Base-by-base conservation (phyloP, 2,888 invertebrate genomes). In the Zygothrica quintamaculata region DNA sequence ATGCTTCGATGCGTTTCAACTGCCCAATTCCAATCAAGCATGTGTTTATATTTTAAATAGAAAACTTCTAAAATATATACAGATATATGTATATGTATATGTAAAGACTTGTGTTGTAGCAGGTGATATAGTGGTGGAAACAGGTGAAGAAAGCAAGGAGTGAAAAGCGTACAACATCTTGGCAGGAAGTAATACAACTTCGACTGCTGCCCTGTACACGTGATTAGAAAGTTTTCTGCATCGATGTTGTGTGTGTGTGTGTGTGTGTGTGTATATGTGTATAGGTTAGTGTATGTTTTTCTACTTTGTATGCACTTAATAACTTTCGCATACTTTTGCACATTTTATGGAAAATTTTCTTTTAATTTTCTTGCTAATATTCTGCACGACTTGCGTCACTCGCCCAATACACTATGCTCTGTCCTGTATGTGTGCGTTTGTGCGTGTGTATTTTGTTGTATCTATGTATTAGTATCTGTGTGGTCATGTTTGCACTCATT, bases 261-360 rank as follows among this genome's bases (percentile, higher is more conserved):
- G 39, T 47, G 43, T 31, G 42, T 31, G 57, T 65, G 34, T 52
- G 39, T 50, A 31, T 43, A 61, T 48, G 18, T 46, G 51, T 51
- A 34, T 52, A 31, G 33, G 13, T 52, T 55, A 60, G 59, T 65
- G 46, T 58, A 60, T 80, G 79, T 79, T 86, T 79, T 84, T 77
- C 80, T 86, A 84, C 84, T 86, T 79, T 75, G 87, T 84, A 81
- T 87, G 81, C 87, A 86, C 81, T 84, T 82, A 82, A 82, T 82
- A 82, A 82, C 81, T 82, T 82, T 82, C 70, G 76, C 87, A 82
- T 84, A 84, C 84, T 84, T 84, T 86, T 84, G 68, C 81, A 81
- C 84, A 82, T 82, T 87, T 87, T 87, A 76, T 79, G 72, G 71
- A 77, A 82, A 66, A 84, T 82, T 66, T 84, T 80, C 71, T 76